Evolutionary conservation across 2,888 invertebrate genomes (phyloP).

Genomic region (Furcula furcula): DNA sequence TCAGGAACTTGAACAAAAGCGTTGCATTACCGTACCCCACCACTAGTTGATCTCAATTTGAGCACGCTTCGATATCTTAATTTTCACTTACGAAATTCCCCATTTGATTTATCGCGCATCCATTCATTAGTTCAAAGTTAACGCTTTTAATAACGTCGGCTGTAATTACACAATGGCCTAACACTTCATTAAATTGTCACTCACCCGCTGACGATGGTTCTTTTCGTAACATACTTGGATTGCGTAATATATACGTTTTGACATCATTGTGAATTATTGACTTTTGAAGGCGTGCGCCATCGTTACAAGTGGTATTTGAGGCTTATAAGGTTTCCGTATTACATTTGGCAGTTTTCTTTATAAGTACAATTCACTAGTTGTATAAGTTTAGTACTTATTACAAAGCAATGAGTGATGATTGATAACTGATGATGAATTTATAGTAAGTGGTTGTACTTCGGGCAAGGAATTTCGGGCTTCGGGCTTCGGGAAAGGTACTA

Average conservation of each 20-base stretch:
- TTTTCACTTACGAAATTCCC: constrained; percentile 41
- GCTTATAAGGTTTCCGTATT: constrained; percentile 16
- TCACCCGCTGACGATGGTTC: constrained; percentile 46
- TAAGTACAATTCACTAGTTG: neutral
- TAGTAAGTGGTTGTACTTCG: neutral
- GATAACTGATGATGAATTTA: neutral
- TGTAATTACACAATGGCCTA: constrained; percentile 70
- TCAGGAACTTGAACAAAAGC: constrained; percentile 15
- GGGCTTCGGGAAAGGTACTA: too few relatives aligned
- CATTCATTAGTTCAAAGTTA: constrained; percentile 59
- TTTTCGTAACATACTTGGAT: constrained; percentile 49
- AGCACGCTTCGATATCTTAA: constrained; percentile 40
- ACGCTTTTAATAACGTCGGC: constrained; percentile 60
- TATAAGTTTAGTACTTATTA: too few relatives aligned
- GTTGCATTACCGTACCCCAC: constrained; percentile 10
- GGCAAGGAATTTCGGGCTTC: too few relatives aligned
- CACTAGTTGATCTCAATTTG: constrained; percentile 31
- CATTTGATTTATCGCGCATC: constrained; percentile 46
- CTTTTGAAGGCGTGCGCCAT: constrained; percentile 27
- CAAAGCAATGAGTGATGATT: too few relatives aligned
- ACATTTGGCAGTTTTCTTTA: constrained; percentile 10
- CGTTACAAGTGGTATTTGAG: constrained; percentile 19
- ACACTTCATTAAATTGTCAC: constrained; percentile 78
- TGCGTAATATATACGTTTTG: constrained; percentile 42
- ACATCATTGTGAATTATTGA: constrained; percentile 47